Percentiles rank a stretch among this genome's conserved stretches.
phyloP scores from a whole-genome alignment of 2,888 invertebrate species.

The Drosophila infuscata region DNA sequence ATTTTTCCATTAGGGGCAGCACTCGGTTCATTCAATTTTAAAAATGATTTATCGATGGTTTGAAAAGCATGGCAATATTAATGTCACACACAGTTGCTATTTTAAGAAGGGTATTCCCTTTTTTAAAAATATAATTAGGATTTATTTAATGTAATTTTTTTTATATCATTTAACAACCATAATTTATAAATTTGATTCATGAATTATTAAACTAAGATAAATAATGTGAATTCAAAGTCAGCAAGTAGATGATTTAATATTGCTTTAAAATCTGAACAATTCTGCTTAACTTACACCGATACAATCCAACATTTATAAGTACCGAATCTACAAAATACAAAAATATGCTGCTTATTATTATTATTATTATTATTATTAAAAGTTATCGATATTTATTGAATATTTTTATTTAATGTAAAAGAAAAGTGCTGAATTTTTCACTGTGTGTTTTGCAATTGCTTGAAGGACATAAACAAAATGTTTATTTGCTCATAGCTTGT shows the following conservation, averaged over 20 bases:
- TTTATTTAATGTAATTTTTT: background rate
- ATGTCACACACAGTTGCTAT: background rate
- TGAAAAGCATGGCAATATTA: background rate
- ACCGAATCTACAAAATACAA: background rate
- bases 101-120: background rate
- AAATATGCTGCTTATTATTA: background rate
- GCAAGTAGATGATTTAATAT: background rate
- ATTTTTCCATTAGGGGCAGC: background rate
- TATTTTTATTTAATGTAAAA: background rate
- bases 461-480: constrained; percentile 16
- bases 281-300: background rate
- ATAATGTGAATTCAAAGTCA: background rate
- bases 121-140: background rate
- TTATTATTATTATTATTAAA: too few species aligned
- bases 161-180: background rate
- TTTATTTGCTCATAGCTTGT: constrained; percentile 35
- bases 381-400: background rate
- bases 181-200: background rate
- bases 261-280: background rate
- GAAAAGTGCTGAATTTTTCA: background rate
- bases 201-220: background rate
- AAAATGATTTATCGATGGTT: background rate
- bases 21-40: background rate
- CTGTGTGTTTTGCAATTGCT: background rate
- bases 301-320: background rate